A percentile compares a stretch with the other conserved stretches of the same genome.
Conservation (phyloP, 2,113 vertebrate species). For the Manacus vitellinus region DNA sequence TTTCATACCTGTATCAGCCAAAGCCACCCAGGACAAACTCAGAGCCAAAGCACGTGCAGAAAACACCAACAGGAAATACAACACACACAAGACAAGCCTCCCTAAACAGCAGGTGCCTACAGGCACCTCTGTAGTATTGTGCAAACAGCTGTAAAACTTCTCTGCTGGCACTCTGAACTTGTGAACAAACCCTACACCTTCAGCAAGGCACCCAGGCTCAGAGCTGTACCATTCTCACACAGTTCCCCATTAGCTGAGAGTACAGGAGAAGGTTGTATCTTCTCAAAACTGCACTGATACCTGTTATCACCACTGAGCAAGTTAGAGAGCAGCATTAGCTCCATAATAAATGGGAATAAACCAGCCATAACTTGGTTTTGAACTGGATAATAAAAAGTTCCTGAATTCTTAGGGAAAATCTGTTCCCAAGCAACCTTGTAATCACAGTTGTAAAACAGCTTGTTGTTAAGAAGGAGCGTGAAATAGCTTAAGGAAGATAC, state of each 20-base stretch:
- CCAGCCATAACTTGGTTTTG: neutral
- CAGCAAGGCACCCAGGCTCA: neutral
- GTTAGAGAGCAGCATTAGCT: neutral
- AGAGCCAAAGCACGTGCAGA: neutral
- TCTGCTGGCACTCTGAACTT: neutral
- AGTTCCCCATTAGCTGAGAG: neutral
- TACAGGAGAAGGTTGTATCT: neutral
- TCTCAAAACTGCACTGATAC: neutral
- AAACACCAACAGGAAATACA: neutral
- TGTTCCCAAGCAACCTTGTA: neutral
- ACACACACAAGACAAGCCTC: neutral
- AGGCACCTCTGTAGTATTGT: neutral
- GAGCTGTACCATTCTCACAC: accelerated
- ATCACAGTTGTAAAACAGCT: neutral
- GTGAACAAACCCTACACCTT: neutral
- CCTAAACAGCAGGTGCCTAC: neutral
- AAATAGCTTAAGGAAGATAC: neutral
- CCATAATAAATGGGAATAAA: neutral
- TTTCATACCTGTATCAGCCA: neutral
- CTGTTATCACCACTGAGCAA: neutral
- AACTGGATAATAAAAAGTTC: neutral
- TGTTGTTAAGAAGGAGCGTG: neutral
- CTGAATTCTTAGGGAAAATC: neutral
- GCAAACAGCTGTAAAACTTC: neutral
- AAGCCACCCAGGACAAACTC: neutral